Evolutionary conservation across 1,140 invertebrate species (phyloP), one percentile per base, ranked within the genome.

Genomic region (Neotoxoptera formosana): DNA sequence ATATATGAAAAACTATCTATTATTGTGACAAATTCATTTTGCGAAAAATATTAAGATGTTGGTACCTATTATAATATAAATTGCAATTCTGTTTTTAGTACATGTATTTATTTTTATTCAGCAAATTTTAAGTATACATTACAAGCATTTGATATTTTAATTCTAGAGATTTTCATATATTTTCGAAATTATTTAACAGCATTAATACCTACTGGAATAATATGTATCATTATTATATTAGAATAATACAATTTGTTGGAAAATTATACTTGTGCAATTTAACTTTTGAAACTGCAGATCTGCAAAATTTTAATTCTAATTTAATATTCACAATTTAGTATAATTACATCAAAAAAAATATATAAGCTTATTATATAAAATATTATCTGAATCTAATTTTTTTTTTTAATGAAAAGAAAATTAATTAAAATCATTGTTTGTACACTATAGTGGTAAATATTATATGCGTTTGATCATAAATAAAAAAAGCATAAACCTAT

Each of bases 401-500:
- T 67, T 53, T 53, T 56, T 76, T 76, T n/a, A n/a, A 76, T 76
- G n/a, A n/a, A 76, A 76, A n/a, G 60, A 76, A 67, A 76, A 76
- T 76, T 76, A 76, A 76, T 76, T n/a, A 20, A 76, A 76, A 76
- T n/a, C 17, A 76, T 76, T 76, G 30, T 76, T 76, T 76, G n/a
- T 76, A 76, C n/a, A n/a, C n/a, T n/a, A 76, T 34, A 14, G n/a
- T n/a, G n/a, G n/a, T 76, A 76, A n/a, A 76, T 76, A 34, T 76
- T 76, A 76, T n/a, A 1, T 17, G 30, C 0, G 30, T 76, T 76
- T n/a, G 30, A n/a, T 67, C 30, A n/a, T 67, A 30, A 67, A n/a
- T 67, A 76, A n/a, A n/a, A n/a, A 76, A n/a, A n/a, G 1, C 17
- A 67, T n/a, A 76, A n/a, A 76, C 6, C 7, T 76, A 76, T 76